Conservation (phyloP, 2,113 vertebrate species). For the Alligator sinensis region DNA sequence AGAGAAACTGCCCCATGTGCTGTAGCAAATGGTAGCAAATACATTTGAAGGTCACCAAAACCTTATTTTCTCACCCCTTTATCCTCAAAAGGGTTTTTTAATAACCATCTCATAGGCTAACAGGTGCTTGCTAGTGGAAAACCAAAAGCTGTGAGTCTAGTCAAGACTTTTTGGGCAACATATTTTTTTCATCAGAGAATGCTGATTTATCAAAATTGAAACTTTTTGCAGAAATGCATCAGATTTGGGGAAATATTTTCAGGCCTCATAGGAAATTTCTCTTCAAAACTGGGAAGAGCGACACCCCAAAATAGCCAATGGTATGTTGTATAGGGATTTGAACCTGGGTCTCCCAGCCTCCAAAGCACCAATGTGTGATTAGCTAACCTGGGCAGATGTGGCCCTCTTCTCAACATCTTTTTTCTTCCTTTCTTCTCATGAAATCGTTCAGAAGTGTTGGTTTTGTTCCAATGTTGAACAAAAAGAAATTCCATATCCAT, state of each 20-base stretch:
- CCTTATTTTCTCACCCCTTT: neutral
- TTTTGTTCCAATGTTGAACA: neutral
- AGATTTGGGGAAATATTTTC: neutral
- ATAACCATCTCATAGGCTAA: neutral
- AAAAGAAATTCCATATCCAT: neutral
- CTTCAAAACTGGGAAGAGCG: neutral
- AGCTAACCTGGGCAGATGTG: accelerated
- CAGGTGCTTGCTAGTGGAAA: neutral
- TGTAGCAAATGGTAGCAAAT: neutral
- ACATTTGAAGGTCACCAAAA: neutral
- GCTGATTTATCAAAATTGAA: neutral
- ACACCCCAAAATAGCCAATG: neutral
- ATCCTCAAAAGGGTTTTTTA: neutral
- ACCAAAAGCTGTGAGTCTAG: neutral
- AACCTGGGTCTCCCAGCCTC: neutral
- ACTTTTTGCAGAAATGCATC: neutral
- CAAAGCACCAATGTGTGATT: neutral
- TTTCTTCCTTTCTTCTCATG: neutral
- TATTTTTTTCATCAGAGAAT: neutral
- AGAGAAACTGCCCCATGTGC: neutral
- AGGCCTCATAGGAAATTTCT: neutral
- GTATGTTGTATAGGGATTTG: neutral
- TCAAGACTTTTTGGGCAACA: neutral
- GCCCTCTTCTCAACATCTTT: neutral
- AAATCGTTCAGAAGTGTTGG: neutral